Base-by-base conservation (phyloP, 2,113 vertebrate genomes). In the Manacus vitellinus region DNA sequence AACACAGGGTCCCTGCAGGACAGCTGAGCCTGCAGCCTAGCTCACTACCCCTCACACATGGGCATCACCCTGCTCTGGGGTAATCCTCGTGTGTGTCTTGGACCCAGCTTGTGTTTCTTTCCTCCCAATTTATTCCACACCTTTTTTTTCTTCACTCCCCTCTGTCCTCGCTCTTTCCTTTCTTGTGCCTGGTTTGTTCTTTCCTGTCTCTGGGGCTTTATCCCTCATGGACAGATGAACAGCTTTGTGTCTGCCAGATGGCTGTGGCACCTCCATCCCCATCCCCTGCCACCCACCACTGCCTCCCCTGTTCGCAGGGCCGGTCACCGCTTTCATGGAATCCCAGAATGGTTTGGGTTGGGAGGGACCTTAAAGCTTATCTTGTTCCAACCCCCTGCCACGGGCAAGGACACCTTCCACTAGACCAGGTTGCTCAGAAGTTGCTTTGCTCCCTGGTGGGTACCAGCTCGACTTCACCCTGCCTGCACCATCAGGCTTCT, bases 201-300 rank as follows among this genome's bases (percentile, higher is more conserved):
- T 75, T 33, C 25, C 59, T 62, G 77, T 83, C 82, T 56, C 82
- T 10, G 1, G 51, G 79, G 75, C 31, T 92, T 88, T 77, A 49
- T 47, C 63, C 91, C 12, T 0, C 87, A 47, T 1, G 76, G 92
- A 49, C 66, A 92, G 70, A 85, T 75, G 89, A 92, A 20, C 62
- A 74, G 41, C 63, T 85, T 15, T 61, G 31, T 62, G 63, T 24
- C 71, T 85, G 85, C 83, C 91, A 94, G 94, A 83, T 85, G 91
- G 91, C 13, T 7, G 52, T 56, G 61, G 35, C 88, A 90, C 54
- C 88, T 90, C 74, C 4, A 1, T 52, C 61, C 87, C 85, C 62
- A 47, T 56, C 24, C 23, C 41, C 81, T 70, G 78, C 82, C 92
- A 94, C 88, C 74, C 92, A 52, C 19, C 2, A 0, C 56, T 0